Base-by-base conservation (phyloP, 2,888 invertebrate species). In the Drosophila heteroneura region DNA sequence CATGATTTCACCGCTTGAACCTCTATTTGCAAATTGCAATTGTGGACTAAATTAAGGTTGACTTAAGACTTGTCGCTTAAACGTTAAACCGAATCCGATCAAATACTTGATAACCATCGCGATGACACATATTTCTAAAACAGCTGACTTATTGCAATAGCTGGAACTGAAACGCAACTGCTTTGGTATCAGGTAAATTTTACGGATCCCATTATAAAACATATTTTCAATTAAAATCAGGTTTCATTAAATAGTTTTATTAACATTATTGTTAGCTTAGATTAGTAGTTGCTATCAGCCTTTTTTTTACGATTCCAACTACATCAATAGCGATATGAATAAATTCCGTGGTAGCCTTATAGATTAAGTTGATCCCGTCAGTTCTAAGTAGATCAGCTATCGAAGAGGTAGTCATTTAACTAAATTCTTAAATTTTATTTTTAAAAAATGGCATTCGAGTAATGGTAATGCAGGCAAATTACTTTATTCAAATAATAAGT, bases 1-100 rank as follows among this genome's bases (percentile, higher is more conserved):
- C 91, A 94, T 93, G 12, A 30, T 30, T 22, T 22, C n/a, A 37
- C 22, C 19, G 54, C 16, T 35, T 12, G 47, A 37, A 67, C 57
- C 32, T 52, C 49, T 44, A 10, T n/a, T 52, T 9, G 16, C 64
- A 22, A 69, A 58, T 35, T 39, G 7, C 12, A 41, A 39, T 59
- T 52, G 30, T 44, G 26, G 22, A 74, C 71, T 76, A 63, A 68
- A 52, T 65, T 7, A 16, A 19, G 19, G 19, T 14, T 37, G 28
- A 32, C 10, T n/a, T 26, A 47, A 26, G 7, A 26, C 16, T 26
- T 14, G 19, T 30, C n/a, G 16, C 7, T 69, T 54, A 62, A 70
- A 54, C 44, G 22, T 22, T 14, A 10, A 51, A 63, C 32, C 10
- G 5, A 41, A 19, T 32, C 9, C 5, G 33, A 39, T 47, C 22